Base-by-base conservation (phyloP, 2,888 invertebrate genomes). In the Maniola hyperantus region DNA sequence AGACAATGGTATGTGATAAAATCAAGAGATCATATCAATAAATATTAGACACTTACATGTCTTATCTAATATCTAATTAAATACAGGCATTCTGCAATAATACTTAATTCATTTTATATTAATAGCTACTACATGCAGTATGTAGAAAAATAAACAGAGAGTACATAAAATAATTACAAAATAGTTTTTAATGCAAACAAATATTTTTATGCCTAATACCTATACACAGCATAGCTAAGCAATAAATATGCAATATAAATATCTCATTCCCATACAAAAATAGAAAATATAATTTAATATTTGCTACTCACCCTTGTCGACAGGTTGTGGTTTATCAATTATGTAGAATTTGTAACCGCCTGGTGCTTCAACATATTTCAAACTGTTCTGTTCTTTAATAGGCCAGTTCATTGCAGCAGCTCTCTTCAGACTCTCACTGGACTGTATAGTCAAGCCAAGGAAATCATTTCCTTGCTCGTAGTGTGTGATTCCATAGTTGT, bases 391-490 rank as follows among this genome's bases (percentile, higher is more conserved):
- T 75, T 95, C 93, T 26, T 91, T 87, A 0, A 96, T 82, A 0
- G 97, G 97, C 95, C 97, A 98, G 64, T 95, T 94, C 59, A 93
- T 87, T 1, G 91, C 81, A 57, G 94, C 94, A 0, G 97, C 98
- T 76, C 97, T 94, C 70, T 95, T 93, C 36, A 98, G 85, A 13
- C 94, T 94, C 81, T 96, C 96, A 66, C 94, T 94, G 0, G 98
- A 97, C 79, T 95, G 94, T 20, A 99, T 95, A 0, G 97, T 96
- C 13, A 99, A 94, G 0, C 97, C 97, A 59, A 95, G 92, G 81
- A 98, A 98, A 88, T 99, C 99, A 90, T 99, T 99, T 44, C 99
- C 99, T 75, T 94, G 88, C 75, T 97, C 95, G 81, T 99, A 99
- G 60, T 94, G 92, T 71, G 96, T 95, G 26, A 99, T 95, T 26